These are phyloP conservation scores for Petrolisthes cinctipes DNA, from an alignment of 2,888 invertebrate genomes.

Conservation along the genomic window DNA sequence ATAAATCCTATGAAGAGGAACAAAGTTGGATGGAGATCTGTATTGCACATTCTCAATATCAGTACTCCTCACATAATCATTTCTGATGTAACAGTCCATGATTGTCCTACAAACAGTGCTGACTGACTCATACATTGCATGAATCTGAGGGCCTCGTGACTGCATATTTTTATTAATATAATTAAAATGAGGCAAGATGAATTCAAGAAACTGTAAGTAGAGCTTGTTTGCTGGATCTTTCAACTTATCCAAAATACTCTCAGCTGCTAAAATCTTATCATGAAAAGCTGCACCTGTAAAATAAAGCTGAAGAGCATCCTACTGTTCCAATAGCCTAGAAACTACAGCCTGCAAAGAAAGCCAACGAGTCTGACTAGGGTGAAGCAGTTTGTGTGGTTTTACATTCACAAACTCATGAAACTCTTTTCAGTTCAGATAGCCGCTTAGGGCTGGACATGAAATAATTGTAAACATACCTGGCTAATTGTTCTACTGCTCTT, in stretches of 20 bases:
- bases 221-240: conserved; percentile 31
- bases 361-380: conserved; percentile 32
- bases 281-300: conserved; percentile 25
- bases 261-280: conserved; percentile 18
- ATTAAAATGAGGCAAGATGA: conserved; percentile 27
- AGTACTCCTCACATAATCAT: background rate
- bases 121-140: background rate
- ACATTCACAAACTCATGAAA: conserved; percentile 30
- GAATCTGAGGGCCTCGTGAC: conserved; percentile 28
- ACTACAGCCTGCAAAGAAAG: conserved; percentile 23
- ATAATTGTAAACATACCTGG: conserved; percentile 2
- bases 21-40: too few relatives aligned
- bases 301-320: conserved; percentile 32
- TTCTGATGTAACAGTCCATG: background rate
- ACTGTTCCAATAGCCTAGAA: conserved; percentile 7
- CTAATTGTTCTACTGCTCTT: conserved; percentile 3
- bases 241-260: conserved; percentile 21
- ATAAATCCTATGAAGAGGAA: too few relatives aligned
- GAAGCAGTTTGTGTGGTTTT: conserved; percentile 34
- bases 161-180: conserved; percentile 32
- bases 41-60: too few relatives aligned
- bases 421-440: too few relatives aligned
- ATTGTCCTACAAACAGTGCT: background rate
- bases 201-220: conserved; percentile 39
- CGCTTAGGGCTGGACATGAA: conserved; percentile 15